Evolutionary conservation across 2,888 invertebrate species (phyloP).

Genomic region (Pasiphila rectangulata): DNA sequence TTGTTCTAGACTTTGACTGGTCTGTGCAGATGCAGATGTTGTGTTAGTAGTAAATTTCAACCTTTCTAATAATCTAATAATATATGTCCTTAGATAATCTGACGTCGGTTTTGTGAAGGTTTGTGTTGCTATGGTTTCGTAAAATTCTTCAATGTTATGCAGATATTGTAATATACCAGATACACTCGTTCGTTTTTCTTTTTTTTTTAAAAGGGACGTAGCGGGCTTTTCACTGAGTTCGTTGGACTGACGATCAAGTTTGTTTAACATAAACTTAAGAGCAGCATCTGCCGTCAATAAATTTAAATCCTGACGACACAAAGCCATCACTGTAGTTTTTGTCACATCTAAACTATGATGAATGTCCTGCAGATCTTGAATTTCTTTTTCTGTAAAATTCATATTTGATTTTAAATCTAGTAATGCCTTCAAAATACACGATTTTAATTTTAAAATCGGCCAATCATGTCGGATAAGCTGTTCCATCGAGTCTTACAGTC

Average conservation of each 20-base stretch:
- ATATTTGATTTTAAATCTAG: not conserved
- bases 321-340: not conserved
- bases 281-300: not conserved
- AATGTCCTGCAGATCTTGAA: not conserved
- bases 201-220: conserved; percentile 8
- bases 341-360: not conserved
- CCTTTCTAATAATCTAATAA: no score
- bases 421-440: not conserved
- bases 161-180: conserved; percentile 8
- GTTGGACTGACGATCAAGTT: not conserved
- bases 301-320: not conserved
- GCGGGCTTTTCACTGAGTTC: conserved; percentile 9
- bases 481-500: not conserved
- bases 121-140: conserved; percentile 1
- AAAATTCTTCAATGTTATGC: conserved; percentile 8
- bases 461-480: conserved; percentile 7
- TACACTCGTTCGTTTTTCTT: conserved; percentile 10
- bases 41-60: conserved; percentile 2
- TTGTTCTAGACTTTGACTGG: not conserved
- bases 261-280: not conserved
- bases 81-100: no score
- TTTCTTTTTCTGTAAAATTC: not conserved
- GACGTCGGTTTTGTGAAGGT: conserved; percentile 2
- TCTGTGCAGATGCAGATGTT: not conserved
- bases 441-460: not conserved